These are phyloP conservation scores for Drosophila merina DNA, from an alignment of 2,888 invertebrate species.

Conservation along the genomic window DNA sequence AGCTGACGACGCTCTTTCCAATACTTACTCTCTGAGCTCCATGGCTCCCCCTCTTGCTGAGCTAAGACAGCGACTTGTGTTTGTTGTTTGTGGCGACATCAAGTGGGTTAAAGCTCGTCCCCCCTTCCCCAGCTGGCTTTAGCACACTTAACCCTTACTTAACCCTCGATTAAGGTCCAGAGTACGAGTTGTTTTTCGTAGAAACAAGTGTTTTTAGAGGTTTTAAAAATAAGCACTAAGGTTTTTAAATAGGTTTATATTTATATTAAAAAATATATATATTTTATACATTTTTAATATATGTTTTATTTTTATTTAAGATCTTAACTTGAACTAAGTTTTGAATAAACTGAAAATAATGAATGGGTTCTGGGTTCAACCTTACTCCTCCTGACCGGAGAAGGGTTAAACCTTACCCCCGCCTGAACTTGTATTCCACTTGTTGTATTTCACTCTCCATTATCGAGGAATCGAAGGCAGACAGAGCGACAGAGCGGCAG, in stretches of 20 bases:
- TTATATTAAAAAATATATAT: too few relatives aligned
- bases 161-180: too few relatives aligned
- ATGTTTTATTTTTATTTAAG: too few relatives aligned
- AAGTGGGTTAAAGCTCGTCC: constrained; percentile 56
- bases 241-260: too few relatives aligned
- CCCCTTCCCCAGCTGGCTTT: not conserved
- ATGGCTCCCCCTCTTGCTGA: constrained; percentile 4
- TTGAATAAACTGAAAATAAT: too few relatives aligned
- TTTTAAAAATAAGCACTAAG: too few relatives aligned
- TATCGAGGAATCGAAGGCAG: constrained; percentile 16
- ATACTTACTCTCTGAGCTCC: not conserved
- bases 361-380: too few relatives aligned
- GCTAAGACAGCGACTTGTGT: constrained; percentile 17
- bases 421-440: not conserved
- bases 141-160: not conserved
- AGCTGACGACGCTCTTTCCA: not conserved
- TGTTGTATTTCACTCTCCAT: constrained; percentile 23
- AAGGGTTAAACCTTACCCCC: not conserved
- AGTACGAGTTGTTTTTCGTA: not conserved
- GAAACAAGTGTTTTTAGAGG: not conserved
- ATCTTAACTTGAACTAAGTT: too few relatives aligned
- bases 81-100: constrained; percentile 29
- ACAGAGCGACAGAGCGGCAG: constrained; percentile 12
- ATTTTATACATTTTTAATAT: too few relatives aligned
- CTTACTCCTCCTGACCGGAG: not conserved